Conservation (phyloP, 2,888 invertebrate genomes). For the Odontomyia ornata region DNA sequence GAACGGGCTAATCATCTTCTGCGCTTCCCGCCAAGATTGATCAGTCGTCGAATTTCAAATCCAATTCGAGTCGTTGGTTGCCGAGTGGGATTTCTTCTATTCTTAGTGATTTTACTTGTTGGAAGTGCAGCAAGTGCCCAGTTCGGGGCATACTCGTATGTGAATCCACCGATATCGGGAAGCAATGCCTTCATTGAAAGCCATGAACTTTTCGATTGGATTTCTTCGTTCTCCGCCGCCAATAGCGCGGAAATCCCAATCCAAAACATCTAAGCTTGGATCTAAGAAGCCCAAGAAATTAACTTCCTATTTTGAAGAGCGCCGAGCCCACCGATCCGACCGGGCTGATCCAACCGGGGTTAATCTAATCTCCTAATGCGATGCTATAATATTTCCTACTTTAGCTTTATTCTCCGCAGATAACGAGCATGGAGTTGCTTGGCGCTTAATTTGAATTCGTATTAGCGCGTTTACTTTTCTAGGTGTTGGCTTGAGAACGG, state of each 20-base stretch:
- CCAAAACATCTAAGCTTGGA: conserved; percentile 4
- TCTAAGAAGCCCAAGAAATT: conserved; percentile 32
- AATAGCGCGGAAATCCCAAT: neutral
- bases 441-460: conserved; percentile 40
- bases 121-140: neutral
- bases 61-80: conserved; percentile 36
- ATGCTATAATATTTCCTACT: conserved; percentile 42
- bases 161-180: conserved; percentile 3
- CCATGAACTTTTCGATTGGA: conserved; percentile 37
- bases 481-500: conserved; percentile 24
- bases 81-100: conserved; percentile 34
- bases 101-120: conserved; percentile 9
- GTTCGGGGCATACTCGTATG: neutral
- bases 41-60: conserved; percentile 31
- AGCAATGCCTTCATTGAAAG: conserved; percentile 13
- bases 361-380: conserved; percentile 38
- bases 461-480: conserved; percentile 15
- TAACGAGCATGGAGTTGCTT: conserved; percentile 22
- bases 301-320: conserved; percentile 35
- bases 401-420: neutral
- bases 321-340: neutral
- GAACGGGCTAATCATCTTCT: conserved; percentile 45
- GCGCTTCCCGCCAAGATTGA: conserved; percentile 24
- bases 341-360: neutral
- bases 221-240: conserved; percentile 35